A percentile compares a stretch with the other conserved stretches of the same genome.
Evolutionary conservation across 2,797 vertebrate genomes (phyloP).

Genomic region (Falco columbarius): DNA sequence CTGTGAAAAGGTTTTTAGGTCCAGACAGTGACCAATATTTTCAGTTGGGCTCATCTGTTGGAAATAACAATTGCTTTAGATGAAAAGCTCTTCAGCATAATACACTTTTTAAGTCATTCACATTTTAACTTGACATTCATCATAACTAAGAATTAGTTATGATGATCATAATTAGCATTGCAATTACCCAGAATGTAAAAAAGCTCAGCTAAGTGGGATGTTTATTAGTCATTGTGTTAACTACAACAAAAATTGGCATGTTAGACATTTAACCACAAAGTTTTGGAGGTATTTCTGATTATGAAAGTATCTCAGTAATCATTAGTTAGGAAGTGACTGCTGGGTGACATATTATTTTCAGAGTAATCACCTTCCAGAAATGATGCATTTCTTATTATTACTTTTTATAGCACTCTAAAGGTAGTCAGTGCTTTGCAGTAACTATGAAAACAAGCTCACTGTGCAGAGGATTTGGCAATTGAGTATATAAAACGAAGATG

Average conservation of each 20-base stretch:
- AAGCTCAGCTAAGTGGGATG: not conserved
- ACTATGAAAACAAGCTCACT: not conserved
- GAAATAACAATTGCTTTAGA: not conserved
- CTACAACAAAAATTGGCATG: not conserved
- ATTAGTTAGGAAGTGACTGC: not conserved
- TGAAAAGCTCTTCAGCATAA: not conserved
- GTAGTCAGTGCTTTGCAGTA: not conserved
- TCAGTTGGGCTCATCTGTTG: not conserved
- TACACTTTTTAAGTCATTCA: not conserved
- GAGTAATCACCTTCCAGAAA: not conserved
- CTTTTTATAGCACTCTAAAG: not conserved
- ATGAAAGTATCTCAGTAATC: not conserved
- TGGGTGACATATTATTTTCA: not conserved
- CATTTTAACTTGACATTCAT: not conserved
- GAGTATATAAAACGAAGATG: not conserved
- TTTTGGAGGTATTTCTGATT: not conserved
- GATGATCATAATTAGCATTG: not conserved
- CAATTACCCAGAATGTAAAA: not conserved
- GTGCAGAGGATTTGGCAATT: not conserved
- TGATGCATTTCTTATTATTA: not conserved
- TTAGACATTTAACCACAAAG: not conserved
- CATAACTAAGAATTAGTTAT: not conserved
- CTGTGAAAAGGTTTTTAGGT: not conserved
- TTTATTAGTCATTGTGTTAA: not conserved
- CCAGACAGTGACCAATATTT: not conserved